A percentile compares a stretch with the other conserved stretches of the same genome.
Conservation (phyloP, 2,888 invertebrate genomes). For the Anagyrus pseudococci region DNA sequence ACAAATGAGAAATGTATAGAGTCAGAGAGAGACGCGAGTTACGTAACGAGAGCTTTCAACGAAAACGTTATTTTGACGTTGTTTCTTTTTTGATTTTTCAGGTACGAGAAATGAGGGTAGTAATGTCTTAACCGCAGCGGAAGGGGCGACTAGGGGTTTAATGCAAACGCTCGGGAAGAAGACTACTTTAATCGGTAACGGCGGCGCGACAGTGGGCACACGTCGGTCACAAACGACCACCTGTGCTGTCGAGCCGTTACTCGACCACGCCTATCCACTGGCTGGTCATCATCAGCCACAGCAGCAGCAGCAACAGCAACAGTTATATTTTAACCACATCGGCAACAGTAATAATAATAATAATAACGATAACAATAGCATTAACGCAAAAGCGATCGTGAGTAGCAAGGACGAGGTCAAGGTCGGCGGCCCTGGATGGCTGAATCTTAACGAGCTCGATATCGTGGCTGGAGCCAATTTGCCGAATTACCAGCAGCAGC, state of each 20-base stretch:
- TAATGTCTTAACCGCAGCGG: conserved; percentile 49
- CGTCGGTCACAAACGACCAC: conserved; percentile 19
- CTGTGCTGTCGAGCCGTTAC: conserved; percentile 15
- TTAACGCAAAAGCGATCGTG: conserved; percentile 17
- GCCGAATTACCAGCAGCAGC: neutral
- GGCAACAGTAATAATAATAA: conserved; percentile 13
- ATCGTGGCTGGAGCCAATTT: neutral
- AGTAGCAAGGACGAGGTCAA: conserved; percentile 16
- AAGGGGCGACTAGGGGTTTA: conserved; percentile 45
- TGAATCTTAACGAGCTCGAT: neutral
- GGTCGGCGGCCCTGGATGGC: conserved; percentile 32
- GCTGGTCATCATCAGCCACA: conserved; percentile 9
- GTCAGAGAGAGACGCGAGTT: no score
- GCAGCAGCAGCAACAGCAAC: conserved; percentile 26
- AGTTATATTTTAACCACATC: conserved; percentile 23
- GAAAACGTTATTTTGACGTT: no score
- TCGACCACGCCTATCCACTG: conserved; percentile 18
- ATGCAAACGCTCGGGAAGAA: conserved; percentile 40
- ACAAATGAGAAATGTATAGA: no score
- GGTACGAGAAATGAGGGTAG: conserved; percentile 54
- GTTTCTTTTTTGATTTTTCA: conserved; percentile 38
- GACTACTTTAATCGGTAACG: conserved; percentile 1
- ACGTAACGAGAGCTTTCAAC: no score
- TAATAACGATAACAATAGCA: conserved; percentile 15
- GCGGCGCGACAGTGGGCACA: conserved; percentile 11